Base-by-base conservation (phyloP, 2,888 invertebrate genomes). In the Lasioglossum calceatum region DNA sequence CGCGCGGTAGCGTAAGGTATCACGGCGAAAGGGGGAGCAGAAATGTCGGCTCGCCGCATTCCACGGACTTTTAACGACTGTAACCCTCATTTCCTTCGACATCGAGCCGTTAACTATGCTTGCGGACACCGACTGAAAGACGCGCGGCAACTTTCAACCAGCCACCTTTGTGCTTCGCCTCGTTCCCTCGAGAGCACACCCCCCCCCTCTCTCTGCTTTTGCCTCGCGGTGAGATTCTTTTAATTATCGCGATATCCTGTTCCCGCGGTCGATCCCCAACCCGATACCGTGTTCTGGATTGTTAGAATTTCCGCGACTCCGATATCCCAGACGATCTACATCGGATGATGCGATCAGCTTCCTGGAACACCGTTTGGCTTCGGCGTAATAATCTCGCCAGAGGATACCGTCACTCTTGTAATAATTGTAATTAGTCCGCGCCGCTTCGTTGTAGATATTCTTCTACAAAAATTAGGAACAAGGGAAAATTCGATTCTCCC, bases 1-100 rank as follows among this genome's bases (percentile, higher is more conserved):
- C 58, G 77, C 67, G 50, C 50, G 54, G 54, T 70, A 70, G 64
- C 70, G 78, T 58, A 78, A 77, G 84, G 84, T 82, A 78, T 84
- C 82, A 80, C 77, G 70, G 58, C 78, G 82, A 47, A 47, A 47
- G 73, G 73, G 77, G 75, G 77, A 78, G 77, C 81, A 89, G 81
- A 89, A 89, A 89, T 87, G 89, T 82, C 83, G 88, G 88, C 84
- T 71, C 87, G 86, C 80, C 78, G 87, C 91, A 91, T 91, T 91
- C 91, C 91, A 83, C 23, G 80, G 85, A 78, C 86, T 89, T 88
- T 90, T 85, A 89, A 91, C 91, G 87, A 89, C 85, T 84, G 82
- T 87, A 86, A 87, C 85, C 85, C 86, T 86, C 82, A 84, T 86
- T 89, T 82, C 85, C 87, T 54, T 87, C 90, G 61, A 78, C 74